phyloP scores from a whole-genome alignment of 2,113 vertebrate species.

The Excalfactoria chinensis region DNA sequence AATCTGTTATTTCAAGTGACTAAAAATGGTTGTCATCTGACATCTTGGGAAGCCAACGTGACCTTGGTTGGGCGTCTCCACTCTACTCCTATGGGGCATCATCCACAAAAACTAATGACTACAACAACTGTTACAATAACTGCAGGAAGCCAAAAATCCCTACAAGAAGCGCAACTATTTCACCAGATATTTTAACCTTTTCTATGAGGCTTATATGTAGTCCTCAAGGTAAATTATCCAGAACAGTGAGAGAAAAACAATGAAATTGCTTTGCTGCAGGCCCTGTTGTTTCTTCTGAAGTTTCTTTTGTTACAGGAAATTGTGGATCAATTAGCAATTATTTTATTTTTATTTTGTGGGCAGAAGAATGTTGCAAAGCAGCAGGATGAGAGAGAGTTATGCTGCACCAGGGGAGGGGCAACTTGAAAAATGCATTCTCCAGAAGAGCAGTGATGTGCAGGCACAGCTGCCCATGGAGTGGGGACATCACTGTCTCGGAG shows the following conservation, averaged over 20 bases:
- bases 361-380: accelerated
- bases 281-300: background rate
- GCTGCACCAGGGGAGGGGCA: too few species aligned
- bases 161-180: background rate
- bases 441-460: too few species aligned
- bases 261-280: slow-evolving; percentile 37
- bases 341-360: background rate
- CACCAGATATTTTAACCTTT: slow-evolving; percentile 14
- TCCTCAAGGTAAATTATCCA: slow-evolving; percentile 3
- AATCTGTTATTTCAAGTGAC: background rate
- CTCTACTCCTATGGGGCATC: slow-evolving; percentile 2
- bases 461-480: too few species aligned
- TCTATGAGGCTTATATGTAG: background rate
- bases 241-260: background rate
- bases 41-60: background rate
- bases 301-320: slow-evolving; percentile 40
- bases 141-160: background rate
- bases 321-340: background rate
- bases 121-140: background rate
- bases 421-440: too few species aligned
- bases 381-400: too few species aligned
- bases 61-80: background rate
- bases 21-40: background rate
- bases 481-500: too few species aligned
- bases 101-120: slow-evolving; percentile 5